Conservation (phyloP, 2,888 invertebrate species). For the Listrodromus nycthemerus region DNA sequence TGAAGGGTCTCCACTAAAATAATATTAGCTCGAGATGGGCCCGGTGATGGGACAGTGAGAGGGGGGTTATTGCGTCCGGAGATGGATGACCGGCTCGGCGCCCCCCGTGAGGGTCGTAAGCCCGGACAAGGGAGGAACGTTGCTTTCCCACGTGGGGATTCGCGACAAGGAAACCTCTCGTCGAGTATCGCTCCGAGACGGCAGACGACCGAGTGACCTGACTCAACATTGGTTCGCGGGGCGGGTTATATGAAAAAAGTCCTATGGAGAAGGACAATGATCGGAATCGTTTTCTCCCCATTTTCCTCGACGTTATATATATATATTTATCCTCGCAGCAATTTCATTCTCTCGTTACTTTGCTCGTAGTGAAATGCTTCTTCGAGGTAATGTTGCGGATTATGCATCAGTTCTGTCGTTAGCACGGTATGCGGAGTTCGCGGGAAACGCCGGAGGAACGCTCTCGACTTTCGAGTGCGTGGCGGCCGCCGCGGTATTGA, state of each 20-base stretch:
- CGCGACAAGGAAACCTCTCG: constrained; percentile 20
- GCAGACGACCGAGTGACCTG: constrained; percentile 50
- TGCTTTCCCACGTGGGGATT: constrained; percentile 49
- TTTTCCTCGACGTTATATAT: background rate
- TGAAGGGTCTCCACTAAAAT: constrained; percentile 71
- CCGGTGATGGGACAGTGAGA: constrained; percentile 69
- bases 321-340: constrained; percentile 6
- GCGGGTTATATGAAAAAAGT: constrained; percentile 39
- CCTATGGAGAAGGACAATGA: constrained; percentile 1
- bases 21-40: constrained; percentile 76
- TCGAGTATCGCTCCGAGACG: constrained; percentile 36
- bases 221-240: constrained; percentile 28
- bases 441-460: constrained; percentile 23
- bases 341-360: constrained; percentile 1
- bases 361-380: background rate
- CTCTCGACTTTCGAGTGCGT: constrained; percentile 44
- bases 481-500: constrained; percentile 44
- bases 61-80: constrained; percentile 64
- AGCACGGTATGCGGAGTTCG: background rate
- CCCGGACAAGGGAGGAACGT: constrained; percentile 24
- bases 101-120: constrained; percentile 50
- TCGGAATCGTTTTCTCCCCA: constrained; percentile 7
- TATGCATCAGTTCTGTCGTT: background rate
- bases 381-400: constrained; percentile 12
- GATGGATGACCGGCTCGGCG: constrained; percentile 60